phyloP scores from a whole-genome alignment of 2,888 invertebrate genomes.

The Dolichomitus sp. region DNA sequence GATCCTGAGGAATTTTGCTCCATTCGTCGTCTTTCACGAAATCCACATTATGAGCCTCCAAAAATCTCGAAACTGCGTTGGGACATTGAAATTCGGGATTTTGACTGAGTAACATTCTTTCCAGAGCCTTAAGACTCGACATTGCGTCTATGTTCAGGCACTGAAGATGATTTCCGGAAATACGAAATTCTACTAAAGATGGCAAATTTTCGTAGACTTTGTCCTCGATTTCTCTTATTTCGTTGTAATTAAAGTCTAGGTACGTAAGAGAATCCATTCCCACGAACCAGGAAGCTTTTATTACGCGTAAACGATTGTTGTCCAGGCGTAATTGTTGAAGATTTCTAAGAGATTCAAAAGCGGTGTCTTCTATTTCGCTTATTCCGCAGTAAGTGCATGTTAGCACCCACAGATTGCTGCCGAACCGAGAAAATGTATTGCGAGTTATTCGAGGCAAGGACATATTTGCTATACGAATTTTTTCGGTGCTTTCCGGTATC shows the following conservation, averaged over 20 bases:
- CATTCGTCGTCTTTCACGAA: constrained; percentile 79
- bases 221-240: constrained; percentile 78
- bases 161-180: constrained; percentile 81
- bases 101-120: constrained; percentile 78
- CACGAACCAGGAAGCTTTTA: constrained; percentile 79
- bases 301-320: constrained; percentile 76
- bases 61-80: constrained; percentile 74
- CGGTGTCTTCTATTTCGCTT: constrained; percentile 77
- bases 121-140: constrained; percentile 73
- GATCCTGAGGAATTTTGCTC: constrained; percentile 72
- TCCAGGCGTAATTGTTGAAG: constrained; percentile 81
- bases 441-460: constrained; percentile 74
- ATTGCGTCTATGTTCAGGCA: constrained; percentile 79
- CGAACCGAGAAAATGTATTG: constrained; percentile 78
- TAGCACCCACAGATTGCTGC: constrained; percentile 77
- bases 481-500: constrained; percentile 75
- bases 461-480: constrained; percentile 79
- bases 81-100: constrained; percentile 82
- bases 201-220: constrained; percentile 78
- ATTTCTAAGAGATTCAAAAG: constrained; percentile 76
- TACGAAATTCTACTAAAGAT: constrained; percentile 78
- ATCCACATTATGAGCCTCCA: constrained; percentile 72
- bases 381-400: constrained; percentile 80
- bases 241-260: constrained; percentile 81
- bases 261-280: constrained; percentile 78